These are phyloP conservation scores for Mohoua ochrocephala DNA, from an alignment of 2,113 vertebrate species.

Conservation along the genomic window DNA sequence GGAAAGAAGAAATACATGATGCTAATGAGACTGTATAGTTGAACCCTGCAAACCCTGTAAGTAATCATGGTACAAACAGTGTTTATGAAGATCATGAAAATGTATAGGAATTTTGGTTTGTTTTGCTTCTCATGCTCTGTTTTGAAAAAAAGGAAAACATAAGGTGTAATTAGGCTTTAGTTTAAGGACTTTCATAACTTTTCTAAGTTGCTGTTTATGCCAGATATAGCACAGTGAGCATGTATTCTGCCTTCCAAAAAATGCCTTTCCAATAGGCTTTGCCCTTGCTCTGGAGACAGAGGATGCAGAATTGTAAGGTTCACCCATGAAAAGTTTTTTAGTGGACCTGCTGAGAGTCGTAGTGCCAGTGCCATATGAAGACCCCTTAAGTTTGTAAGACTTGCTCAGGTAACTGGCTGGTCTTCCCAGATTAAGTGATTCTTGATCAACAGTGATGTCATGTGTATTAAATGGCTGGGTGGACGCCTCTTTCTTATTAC, in stretches of 20 bases:
- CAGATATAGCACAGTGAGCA: not conserved
- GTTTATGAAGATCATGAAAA: conserved; percentile 10
- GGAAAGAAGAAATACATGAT: not conserved
- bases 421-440: not conserved
- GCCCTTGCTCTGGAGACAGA: not conserved
- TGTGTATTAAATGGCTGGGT: not conserved
- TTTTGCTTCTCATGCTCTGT: not conserved
- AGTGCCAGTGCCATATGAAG: not conserved
- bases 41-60: not conserved
- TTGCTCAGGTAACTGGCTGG: not conserved
- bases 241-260: not conserved
- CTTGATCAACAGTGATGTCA: not conserved
- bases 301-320: not conserved
- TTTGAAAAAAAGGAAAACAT: not conserved
- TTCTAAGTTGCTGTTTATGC: not conserved
- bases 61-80: not conserved
- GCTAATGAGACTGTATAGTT: not conserved
- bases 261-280: not conserved
- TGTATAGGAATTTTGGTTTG: not conserved
- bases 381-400: not conserved
- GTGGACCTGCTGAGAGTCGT: not conserved
- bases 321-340: not conserved
- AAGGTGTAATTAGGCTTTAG: not conserved
- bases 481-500: not conserved
- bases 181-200: not conserved